Evolutionary conservation across 1,140 invertebrate species (phyloP).

Genomic region (Dreissena rostriformis): DNA sequence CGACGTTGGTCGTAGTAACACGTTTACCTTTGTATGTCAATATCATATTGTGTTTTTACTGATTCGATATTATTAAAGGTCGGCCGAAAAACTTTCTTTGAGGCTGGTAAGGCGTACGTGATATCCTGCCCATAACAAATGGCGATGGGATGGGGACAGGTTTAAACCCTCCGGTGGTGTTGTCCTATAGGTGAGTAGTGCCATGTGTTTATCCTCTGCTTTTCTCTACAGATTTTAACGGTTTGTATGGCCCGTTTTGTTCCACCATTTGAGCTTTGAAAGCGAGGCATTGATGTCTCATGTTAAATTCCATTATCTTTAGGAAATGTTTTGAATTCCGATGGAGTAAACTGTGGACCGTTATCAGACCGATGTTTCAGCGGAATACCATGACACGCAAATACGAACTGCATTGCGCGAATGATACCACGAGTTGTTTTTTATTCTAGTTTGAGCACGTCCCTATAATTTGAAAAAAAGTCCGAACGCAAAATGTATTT

Average conservation of each 20-base stretch:
- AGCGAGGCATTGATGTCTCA: slow-evolving; percentile 61
- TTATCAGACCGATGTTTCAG: slow-evolving; percentile 79
- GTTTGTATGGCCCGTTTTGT: slow-evolving; percentile 65
- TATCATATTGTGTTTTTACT: too few relatives aligned
- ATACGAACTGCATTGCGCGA: slow-evolving; percentile 28
- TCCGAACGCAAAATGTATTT: slow-evolving; percentile 59
- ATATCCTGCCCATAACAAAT: slow-evolving; percentile 56
- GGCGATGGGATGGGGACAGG: slow-evolving; percentile 61
- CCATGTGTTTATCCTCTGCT: too few relatives aligned
- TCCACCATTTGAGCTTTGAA: slow-evolving; percentile 59
- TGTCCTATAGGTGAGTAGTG: too few relatives aligned
- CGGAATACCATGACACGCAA: slow-evolving; percentile 54
- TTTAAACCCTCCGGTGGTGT: background rate
- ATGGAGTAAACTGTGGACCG: slow-evolving; percentile 79
- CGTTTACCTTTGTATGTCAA: too few relatives aligned
- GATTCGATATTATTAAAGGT: too few relatives aligned
- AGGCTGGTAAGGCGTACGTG: too few relatives aligned
- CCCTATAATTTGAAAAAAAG: slow-evolving; percentile 56
- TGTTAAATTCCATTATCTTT: slow-evolving; percentile 51
- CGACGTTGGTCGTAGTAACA: too few relatives aligned
- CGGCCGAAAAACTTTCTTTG: too few relatives aligned
- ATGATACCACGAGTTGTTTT: slow-evolving; percentile 30
- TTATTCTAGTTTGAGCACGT: slow-evolving; percentile 23
- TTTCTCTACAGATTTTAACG: too few relatives aligned
- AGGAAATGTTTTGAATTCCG: slow-evolving; percentile 71